Conservation (phyloP, 2,113 vertebrate species). For the Thermophis baileyi region DNA sequence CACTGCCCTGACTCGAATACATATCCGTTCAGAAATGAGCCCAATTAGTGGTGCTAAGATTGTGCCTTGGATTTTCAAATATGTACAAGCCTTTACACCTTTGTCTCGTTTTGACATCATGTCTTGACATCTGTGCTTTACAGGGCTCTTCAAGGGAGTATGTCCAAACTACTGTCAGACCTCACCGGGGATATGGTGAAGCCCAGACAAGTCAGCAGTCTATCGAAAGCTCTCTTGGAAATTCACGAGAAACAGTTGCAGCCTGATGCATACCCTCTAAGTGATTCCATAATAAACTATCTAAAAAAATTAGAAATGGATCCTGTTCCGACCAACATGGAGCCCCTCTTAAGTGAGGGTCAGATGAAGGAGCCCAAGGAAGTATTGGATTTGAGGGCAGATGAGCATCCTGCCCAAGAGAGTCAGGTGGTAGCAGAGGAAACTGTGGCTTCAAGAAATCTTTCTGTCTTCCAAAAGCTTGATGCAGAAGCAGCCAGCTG, state of each 20-base stretch:
- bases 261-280: constrained; percentile 55
- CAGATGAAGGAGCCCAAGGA: constrained; percentile 26
- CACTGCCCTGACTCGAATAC: background rate
- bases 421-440: background rate
- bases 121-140: constrained; percentile 30
- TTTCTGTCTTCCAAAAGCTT: constrained; percentile 19
- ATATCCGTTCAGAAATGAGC: background rate
- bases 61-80: background rate
- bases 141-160: constrained; percentile 77
- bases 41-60: background rate
- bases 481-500: constrained; percentile 52
- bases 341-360: constrained; percentile 37
- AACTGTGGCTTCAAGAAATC: background rate
- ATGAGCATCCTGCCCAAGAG: constrained; percentile 35
- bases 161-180: constrained; percentile 71
- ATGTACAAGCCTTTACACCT: background rate
- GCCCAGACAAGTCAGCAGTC: constrained; percentile 60
- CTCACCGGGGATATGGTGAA: constrained; percentile 62
- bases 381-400: constrained; percentile 30
- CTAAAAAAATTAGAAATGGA: constrained; percentile 72
- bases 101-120: background rate
- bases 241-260: constrained; percentile 72
- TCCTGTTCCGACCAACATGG: constrained; percentile 30
- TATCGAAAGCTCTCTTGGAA: constrained; percentile 73
- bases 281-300: constrained; percentile 72